Percentiles rank a stretch among this genome's conserved stretches.
Evolutionary conservation across 2,797 vertebrate species (phyloP).

Genomic region (Cottoperca gobio): DNA sequence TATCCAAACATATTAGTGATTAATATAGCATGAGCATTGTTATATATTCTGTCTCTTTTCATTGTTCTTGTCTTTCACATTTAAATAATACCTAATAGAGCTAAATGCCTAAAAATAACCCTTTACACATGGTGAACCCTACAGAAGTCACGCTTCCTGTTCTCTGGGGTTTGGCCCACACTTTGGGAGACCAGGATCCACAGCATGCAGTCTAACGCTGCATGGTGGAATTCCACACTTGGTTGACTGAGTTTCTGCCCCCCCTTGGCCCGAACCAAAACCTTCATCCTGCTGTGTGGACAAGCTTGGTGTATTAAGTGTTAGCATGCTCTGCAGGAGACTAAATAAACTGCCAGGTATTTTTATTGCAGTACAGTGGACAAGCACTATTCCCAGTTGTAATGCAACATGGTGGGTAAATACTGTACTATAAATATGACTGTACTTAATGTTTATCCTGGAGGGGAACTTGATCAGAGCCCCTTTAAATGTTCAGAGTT

Average conservation of each 20-base stretch:
- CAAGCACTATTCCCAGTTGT: not conserved
- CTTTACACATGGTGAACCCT: not conserved
- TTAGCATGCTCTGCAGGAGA: not conserved
- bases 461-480: not conserved
- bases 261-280: not conserved
- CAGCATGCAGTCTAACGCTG: slow-evolving; percentile 36
- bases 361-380: not conserved
- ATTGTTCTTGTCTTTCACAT: too few species aligned
- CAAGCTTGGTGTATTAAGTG: not conserved
- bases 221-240: slow-evolving; percentile 66
- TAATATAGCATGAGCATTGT: too few species aligned
- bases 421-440: not conserved
- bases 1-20: slow-evolving; percentile 17
- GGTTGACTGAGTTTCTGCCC: slow-evolving; percentile 19
- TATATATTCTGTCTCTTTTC: too few species aligned
- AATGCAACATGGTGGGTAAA: not conserved
- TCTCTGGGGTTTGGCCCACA: not conserved
- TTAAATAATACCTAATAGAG: not conserved
- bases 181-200: slow-evolving; percentile 8
- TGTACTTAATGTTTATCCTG: not conserved
- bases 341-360: not conserved
- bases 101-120: not conserved
- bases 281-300: slow-evolving; percentile 14
- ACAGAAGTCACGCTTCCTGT: not conserved
- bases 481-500: slow-evolving; percentile 7